These are phyloP conservation scores for Drosophila atripex DNA, from an alignment of 2,888 invertebrate species.

Conservation along the genomic window DNA sequence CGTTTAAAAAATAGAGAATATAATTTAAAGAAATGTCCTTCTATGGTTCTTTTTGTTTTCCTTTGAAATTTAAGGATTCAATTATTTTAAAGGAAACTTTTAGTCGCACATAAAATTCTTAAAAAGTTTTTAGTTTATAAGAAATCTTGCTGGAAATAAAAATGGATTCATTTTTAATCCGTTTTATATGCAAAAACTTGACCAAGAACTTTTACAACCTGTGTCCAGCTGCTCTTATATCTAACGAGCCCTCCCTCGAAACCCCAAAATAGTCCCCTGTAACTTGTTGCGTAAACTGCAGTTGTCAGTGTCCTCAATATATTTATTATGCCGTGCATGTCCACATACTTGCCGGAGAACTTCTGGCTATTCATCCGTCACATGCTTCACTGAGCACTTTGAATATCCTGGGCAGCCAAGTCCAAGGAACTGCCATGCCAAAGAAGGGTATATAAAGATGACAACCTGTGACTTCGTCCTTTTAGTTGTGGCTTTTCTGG, in stretches of 20 bases:
- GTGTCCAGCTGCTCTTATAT: conserved; percentile 53
- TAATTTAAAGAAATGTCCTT: too few species aligned
- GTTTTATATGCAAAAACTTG: conserved; percentile 59
- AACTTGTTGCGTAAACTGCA: conserved; percentile 79
- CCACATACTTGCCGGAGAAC: conserved; percentile 54
- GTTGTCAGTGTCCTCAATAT: conserved; percentile 51
- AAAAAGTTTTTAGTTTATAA: too few species aligned
- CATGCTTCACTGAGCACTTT: conserved; percentile 72
- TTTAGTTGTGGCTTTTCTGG: conserved; percentile 57
- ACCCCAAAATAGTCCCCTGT: conserved; percentile 48
- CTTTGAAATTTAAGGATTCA: too few species aligned
- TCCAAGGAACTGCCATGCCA: conserved; percentile 6
- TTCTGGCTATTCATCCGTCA: conserved; percentile 35
- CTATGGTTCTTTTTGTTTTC: too few species aligned
- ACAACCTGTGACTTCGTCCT: conserved; percentile 39
- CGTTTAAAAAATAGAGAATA: too few species aligned
- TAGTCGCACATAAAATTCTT: too few species aligned
- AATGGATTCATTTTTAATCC: not conserved
- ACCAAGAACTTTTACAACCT: conserved; percentile 61
- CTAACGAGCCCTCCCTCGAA: conserved; percentile 16
- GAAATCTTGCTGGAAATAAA: too few species aligned
- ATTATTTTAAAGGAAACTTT: too few species aligned
- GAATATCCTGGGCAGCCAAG: conserved; percentile 30
- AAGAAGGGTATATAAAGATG: conserved; percentile 52
- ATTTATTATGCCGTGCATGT: conserved; percentile 74